Evolutionary conservation across 2,888 invertebrate species (phyloP).

Genomic region (Dromius quadrimaculatus): DNA sequence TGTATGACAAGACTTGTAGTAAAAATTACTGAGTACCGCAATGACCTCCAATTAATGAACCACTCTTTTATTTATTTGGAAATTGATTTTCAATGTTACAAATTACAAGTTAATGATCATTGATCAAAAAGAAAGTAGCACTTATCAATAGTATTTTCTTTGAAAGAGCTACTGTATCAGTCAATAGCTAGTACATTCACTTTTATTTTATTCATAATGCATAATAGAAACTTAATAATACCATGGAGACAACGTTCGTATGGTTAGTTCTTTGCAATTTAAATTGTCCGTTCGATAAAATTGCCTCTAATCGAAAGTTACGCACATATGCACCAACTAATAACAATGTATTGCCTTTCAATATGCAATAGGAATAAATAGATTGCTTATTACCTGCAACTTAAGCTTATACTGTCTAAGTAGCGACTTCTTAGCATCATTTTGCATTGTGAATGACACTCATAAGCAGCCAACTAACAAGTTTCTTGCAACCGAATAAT

Average conservation of each 20-base stretch:
- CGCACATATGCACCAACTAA: conserved; percentile 39
- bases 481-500: conserved; percentile 41
- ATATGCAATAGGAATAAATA: conserved; percentile 23
- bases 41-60: too few species aligned
- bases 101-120: too few species aligned
- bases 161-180: too few species aligned
- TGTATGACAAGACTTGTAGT: too few species aligned
- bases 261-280: conserved; percentile 21
- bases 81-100: too few species aligned
- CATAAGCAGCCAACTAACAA: conserved; percentile 24
- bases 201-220: conserved; percentile 33
- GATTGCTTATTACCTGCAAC: conserved; percentile 8
- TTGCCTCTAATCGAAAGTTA: conserved; percentile 44
- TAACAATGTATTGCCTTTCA: conserved; percentile 38
- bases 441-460: conserved; percentile 39
- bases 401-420: conserved; percentile 19
- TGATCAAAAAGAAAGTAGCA: too few species aligned
- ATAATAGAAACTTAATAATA: conserved; percentile 41
- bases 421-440: conserved; percentile 10
- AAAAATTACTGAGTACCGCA: too few species aligned
- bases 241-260: conserved; percentile 10
- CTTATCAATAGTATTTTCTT: too few species aligned
- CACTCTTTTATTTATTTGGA: too few species aligned
- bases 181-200: too few species aligned
- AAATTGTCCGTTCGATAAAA: conserved; percentile 34